Evolutionary conservation across 2,888 invertebrate genomes (phyloP).

Genomic region (Phengaris arion): DNA sequence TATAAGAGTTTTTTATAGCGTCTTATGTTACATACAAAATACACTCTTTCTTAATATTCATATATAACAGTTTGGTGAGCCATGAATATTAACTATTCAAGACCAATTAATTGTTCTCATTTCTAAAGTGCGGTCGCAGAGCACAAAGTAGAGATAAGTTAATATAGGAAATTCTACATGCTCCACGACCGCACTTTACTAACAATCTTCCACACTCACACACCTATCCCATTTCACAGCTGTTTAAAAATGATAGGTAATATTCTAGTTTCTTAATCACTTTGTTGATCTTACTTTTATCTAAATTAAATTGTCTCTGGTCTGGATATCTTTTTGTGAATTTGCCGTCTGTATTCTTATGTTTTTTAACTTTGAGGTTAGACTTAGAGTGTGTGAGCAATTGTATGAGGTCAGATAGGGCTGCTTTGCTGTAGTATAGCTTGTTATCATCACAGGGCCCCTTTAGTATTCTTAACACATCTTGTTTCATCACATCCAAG

Average conservation of each 20-base stretch:
- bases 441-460: conserved; percentile 78
- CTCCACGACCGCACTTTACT: too few species aligned
- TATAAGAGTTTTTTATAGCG: too few species aligned
- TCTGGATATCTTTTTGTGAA: conserved; percentile 81
- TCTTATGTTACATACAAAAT: too few species aligned
- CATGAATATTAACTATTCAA: too few species aligned
- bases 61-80: too few species aligned
- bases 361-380: conserved; percentile 43
- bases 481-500: conserved; percentile 78
- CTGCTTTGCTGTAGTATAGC: conserved; percentile 81
- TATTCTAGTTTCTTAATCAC: conserved; percentile 85
- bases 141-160: too few species aligned
- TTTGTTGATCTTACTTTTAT: conserved; percentile 75
- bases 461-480: conserved; percentile 80
- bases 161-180: too few species aligned
- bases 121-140: too few species aligned
- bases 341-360: conserved; percentile 45
- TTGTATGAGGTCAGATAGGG: conserved; percentile 82
- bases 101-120: too few species aligned
- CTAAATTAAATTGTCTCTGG: conserved; percentile 71
- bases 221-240: conserved; percentile 43
- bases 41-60: too few species aligned
- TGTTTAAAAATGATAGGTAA: conserved; percentile 83
- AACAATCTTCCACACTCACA: too few species aligned
- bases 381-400: conserved; percentile 74